phyloP scores from a whole-genome alignment of 2,888 invertebrate species.

The Siphlonurus alternatus region DNA sequence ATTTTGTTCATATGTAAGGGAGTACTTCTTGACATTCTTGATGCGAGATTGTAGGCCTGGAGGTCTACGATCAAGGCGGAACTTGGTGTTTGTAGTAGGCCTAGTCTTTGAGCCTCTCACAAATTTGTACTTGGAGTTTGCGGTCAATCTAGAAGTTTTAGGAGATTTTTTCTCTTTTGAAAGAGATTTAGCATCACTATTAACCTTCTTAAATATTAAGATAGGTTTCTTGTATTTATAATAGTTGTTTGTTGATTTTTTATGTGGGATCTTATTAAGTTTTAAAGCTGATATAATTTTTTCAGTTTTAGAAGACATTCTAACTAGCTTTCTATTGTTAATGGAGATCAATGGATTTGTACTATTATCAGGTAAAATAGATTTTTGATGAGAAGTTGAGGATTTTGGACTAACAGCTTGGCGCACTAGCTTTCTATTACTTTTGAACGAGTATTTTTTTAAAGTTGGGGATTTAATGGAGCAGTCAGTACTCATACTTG shows the following conservation, averaged over 20 bases:
- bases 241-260: not conserved
- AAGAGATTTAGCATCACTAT: not conserved
- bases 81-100: not conserved
- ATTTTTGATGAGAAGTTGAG: not conserved
- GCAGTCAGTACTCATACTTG: not conserved
- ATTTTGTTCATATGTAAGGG: not conserved
- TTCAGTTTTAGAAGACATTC: not conserved
- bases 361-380: not conserved
- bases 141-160: not conserved
- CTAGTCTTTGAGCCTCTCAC: not conserved
- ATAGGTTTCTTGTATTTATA: not conserved
- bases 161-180: not conserved
- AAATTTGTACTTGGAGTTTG: not conserved
- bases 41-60: not conserved
- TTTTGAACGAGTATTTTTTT: not conserved
- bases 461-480: too few relatives aligned
- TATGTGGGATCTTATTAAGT: not conserved
- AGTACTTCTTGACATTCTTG: not conserved
- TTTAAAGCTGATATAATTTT: not conserved
- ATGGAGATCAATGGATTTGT: not conserved
- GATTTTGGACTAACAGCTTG: not conserved
- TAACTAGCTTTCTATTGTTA: not conserved
- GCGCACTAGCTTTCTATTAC: not conserved
- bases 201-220: not conserved
- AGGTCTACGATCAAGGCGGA: not conserved